Conservation (phyloP, 2,888 invertebrate genomes). For the Elysia crispata region DNA sequence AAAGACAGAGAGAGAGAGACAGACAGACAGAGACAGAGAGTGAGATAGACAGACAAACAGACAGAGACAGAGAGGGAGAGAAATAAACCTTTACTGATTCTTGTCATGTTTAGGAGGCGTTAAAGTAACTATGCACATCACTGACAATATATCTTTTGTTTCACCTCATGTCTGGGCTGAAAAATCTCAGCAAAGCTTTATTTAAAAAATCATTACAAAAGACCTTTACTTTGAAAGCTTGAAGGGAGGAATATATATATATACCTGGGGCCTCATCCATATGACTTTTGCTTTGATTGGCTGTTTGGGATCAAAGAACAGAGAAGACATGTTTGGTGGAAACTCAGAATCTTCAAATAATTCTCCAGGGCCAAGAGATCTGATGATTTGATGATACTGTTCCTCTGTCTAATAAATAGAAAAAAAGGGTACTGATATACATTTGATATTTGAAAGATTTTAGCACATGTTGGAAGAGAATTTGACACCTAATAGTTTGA, state of each 20-base stretch:
- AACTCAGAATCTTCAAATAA: constrained; percentile 78
- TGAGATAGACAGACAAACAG: neutral
- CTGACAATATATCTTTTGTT: neutral
- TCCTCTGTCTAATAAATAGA: constrained; percentile 28
- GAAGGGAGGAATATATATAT: neutral
- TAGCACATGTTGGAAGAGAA: too few relatives aligned
- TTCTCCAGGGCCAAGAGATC: constrained; percentile 62
- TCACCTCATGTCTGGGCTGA: too few relatives aligned
- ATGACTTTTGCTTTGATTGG: constrained; percentile 68
- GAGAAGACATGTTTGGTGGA: constrained; percentile 76
- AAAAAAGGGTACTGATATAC: too few relatives aligned
- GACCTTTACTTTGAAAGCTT: too few relatives aligned
- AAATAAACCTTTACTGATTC: neutral
- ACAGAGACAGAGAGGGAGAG: neutral
- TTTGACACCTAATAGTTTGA: too few relatives aligned
- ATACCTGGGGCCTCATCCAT: constrained; percentile 79
- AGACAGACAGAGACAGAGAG: constrained; percentile 7
- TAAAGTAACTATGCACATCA: neutral
- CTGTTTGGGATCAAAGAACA: constrained; percentile 75
- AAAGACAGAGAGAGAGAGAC: constrained; percentile 4
- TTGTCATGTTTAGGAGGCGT: neutral
- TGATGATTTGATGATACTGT: constrained; percentile 55
- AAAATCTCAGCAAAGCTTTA: too few relatives aligned
- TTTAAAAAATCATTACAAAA: too few relatives aligned
- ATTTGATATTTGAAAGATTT: too few relatives aligned